These are phyloP conservation scores for Oenanthe oenanthe DNA, from an alignment of 2,113 vertebrate genomes.

Conservation along the genomic window DNA sequence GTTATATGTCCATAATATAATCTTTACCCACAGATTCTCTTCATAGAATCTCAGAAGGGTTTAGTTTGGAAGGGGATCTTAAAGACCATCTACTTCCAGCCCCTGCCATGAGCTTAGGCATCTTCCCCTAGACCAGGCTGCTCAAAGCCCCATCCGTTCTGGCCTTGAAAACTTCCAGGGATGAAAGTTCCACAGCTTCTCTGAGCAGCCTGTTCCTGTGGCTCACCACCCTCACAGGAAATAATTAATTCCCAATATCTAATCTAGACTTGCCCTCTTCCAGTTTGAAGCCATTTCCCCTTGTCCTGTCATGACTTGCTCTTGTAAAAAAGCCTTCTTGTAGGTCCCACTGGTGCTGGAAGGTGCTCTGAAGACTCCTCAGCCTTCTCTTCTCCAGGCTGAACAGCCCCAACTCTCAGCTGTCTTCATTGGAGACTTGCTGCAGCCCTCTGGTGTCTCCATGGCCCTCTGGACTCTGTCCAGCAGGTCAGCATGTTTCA, in stretches of 20 bases:
- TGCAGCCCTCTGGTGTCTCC: background rate
- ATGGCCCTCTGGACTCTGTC: background rate
- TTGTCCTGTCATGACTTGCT: background rate
- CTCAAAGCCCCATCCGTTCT: background rate
- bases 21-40: background rate
- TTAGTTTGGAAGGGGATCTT: background rate
- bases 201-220: background rate
- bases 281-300: background rate
- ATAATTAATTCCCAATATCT: background rate
- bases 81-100: background rate
- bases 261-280: background rate
- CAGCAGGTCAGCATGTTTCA: rapidly evolving
- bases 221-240: background rate
- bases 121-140: background rate
- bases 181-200: background rate
- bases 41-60: background rate
- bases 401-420: background rate
- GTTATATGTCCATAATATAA: background rate
- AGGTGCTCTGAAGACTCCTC: background rate
- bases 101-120: background rate
- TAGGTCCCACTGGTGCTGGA: background rate
- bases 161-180: background rate
- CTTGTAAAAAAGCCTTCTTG: background rate
- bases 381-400: background rate
- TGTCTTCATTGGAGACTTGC: background rate